Base-by-base conservation (phyloP, 2,888 invertebrate species). In the Allygus modestus region DNA sequence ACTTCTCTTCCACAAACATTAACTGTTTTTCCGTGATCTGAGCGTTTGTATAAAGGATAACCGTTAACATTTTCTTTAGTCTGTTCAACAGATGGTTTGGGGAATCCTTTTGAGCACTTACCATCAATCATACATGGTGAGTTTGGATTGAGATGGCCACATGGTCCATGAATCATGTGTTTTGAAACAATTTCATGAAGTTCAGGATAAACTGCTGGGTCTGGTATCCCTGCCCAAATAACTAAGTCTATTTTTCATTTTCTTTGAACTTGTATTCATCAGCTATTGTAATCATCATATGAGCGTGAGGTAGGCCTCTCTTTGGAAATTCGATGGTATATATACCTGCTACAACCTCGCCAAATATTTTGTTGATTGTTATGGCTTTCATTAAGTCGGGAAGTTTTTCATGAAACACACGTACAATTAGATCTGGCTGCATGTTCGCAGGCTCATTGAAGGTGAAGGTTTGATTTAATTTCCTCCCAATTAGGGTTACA, bases 151-250 rank as follows among this genome's bases (percentile, higher is more conserved):
- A n/a, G n/a, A n/a, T n/a, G n/a, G n/a, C n/a, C n/a, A n/a, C n/a
- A n/a, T n/a, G n/a, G n/a, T 33, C 84, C 85, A 41, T 85, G 85
- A 1, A 84, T 81, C 84, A 77, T 85, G 69, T 84, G 73, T 17
- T 28, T 82, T 51, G 28, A 82, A 17, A 82, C 84, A 5, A 69
- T n/a, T n/a, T 69, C 75, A 43, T 82, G 61, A 11, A 84, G 75
- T 9, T 9, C 31, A 9, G 71, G 71, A 20, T 82, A 71, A 7
- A 33, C 23, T 9, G 0, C 0, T 15, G 28, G 65, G 51, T 84
- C 54, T 11, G 84, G 84, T 33, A 84, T 5, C 51, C 82, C 54
- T 17, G 58, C 71, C 17, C 12, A 33, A 28, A 82, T 37, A 7
- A 54, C 15, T 2, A 0, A n/a, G 51, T 82, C 82, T 33, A 84